A percentile compares a stretch with the other conserved stretches of the same genome.
Evolutionary conservation across 2,888 invertebrate genomes (phyloP).

Genomic region (Erynnis tages): DNA sequence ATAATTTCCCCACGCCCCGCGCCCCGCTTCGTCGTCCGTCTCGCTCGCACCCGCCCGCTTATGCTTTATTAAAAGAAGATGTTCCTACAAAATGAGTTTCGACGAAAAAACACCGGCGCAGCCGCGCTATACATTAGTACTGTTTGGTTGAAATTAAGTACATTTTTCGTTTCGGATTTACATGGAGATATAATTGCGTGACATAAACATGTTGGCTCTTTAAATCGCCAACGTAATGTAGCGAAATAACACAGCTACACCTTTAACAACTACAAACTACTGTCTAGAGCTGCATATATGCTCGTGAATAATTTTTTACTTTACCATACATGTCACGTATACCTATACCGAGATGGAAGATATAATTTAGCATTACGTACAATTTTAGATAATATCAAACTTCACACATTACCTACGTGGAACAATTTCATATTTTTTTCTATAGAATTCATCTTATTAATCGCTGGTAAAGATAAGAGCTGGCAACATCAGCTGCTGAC

Average conservation of each 20-base stretch:
- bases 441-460: neutral
- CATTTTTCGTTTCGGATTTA: slow-evolving; percentile 32
- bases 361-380: slow-evolving; percentile 2
- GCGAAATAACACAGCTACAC: slow-evolving; percentile 11
- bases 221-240: slow-evolving; percentile 2
- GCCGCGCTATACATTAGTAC: slow-evolving; percentile 47
- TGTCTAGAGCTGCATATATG: neutral
- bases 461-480: neutral
- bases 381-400: slow-evolving; percentile 16
- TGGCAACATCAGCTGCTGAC: slow-evolving; percentile 9
- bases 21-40: slow-evolving; percentile 39
- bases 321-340: slow-evolving; percentile 7
- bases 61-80: slow-evolving; percentile 62
- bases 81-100: slow-evolving; percentile 61
- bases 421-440: slow-evolving; percentile 2
- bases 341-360: neutral
- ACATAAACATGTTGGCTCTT: slow-evolving; percentile 20
- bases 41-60: slow-evolving; percentile 40
- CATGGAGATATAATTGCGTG: slow-evolving; percentile 22
- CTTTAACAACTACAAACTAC: neutral
- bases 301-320: slow-evolving; percentile 10
- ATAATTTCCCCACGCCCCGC: slow-evolving; percentile 63
- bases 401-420: slow-evolving; percentile 3
- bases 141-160: slow-evolving; percentile 40
- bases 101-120: slow-evolving; percentile 47